Evolutionary conservation across 2,797 vertebrate species (phyloP), one percentile per base, ranked within the genome.

Genomic region (Pantherophis alleghaniensis): DNA sequence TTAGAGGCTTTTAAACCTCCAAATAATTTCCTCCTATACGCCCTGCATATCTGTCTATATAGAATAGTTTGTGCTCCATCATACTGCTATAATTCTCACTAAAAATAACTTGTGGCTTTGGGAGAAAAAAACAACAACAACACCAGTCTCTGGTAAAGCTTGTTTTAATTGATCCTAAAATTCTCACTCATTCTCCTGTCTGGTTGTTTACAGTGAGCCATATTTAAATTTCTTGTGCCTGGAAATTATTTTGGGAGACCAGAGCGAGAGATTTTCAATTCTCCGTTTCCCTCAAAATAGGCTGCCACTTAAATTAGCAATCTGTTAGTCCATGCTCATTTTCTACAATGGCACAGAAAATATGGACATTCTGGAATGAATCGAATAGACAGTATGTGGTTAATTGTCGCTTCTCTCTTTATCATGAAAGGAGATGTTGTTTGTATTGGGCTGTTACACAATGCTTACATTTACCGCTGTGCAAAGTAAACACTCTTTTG

Each of bases 211-310:
- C 63, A 89, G 18, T 90, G 51, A 86, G 74, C 90, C 55, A 22
- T 57, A 14, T 94, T 96, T 26, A 91, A 89, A 63, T 3, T 1
- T 94, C 92, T 83, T 83, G 55, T 42, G 88, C 92, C 56, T 92
- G 96, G 22, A 18, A 57, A 94, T 94, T 93, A 92, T 95, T 96
- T 96, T 92, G 91, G 86, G 89, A 88, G 91, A 69, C 63, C 92
- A 91, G 55, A 91, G 91, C 86, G 63, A 93, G 94, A 91, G 94
- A 89, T 94, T 95, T 94, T 94, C 94, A 92, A 88, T 87, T 94
- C 90, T 87, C 60, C 2, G 60, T 74, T 74, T 94, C 93, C 16
- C 92, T 89, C 92, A 91, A 93, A 96, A 94, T 92, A 88, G 92
- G 16, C 69, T 90, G 87, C 92, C 89, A 2, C 3, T 94, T 94